Evolutionary conservation across 1,140 invertebrate genomes (phyloP), one percentile per base, ranked within the genome.

Genomic region (Acyrthosiphon pisum): DNA sequence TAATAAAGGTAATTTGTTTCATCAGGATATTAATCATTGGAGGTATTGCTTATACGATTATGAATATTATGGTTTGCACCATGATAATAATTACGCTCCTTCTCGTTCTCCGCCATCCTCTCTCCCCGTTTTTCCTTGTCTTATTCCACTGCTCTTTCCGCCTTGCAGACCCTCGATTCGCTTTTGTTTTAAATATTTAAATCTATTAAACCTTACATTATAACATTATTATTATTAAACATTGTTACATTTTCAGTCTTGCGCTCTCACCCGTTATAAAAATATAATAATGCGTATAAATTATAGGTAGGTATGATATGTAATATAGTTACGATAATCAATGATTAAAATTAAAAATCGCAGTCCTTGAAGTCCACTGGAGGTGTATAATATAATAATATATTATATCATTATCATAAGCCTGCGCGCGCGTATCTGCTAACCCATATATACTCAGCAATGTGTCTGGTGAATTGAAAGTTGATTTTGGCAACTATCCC

Each of bases 401-500:
- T 76, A 76, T 68, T n/a, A 76, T 76, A 76, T 76, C 7, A 86
- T 26, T 86, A 86, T 44, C 26, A 48, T 88, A 88, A 50, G n/a
- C 87, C 22, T 53, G 48, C 20, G 4, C 30, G 4, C 30, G 1
- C 87, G n/a, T 50, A 48, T 50, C 30, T 88, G n/a, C 30, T 88
- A 53, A 35, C 87, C 46, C n/a, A 50, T 88, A 88, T 50, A 22
- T 50, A 22, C 87, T 37, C 20, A 20, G 6, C 18, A 48, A n/a
- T 90, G 37, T n/a, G 53, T 68, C 56, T 76, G 41, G 60, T n/a
- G 18, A 92, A 83, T 83, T 35, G 90, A 92, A 92, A 92, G 50
- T 92, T 92, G 60, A 92, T 92, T 91, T 92, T 92, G 90, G 90
- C 90, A 83, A 83, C 60, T 46, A 81, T 81, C 76, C 90, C 90